Evolutionary conservation across 2,797 vertebrate genomes (phyloP).

Genomic region (Halcyon smyrnensis): DNA sequence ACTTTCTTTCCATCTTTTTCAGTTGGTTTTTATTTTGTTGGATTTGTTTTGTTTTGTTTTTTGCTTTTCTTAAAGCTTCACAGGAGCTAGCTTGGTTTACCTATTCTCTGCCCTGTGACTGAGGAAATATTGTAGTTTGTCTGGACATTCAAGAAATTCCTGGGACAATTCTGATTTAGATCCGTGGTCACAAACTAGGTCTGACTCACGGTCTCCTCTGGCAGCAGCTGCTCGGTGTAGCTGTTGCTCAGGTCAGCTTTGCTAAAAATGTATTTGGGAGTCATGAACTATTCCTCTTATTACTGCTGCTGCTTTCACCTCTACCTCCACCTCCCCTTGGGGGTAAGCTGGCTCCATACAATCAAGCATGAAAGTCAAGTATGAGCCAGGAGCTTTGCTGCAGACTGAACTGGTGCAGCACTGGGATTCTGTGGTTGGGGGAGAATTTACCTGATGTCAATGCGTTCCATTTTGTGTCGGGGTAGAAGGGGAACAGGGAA

Average conservation of each 20-base stretch:
- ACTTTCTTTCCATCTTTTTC: neutral
- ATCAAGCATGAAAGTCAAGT: neutral
- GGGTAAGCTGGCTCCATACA: constrained; percentile 15
- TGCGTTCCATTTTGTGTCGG: neutral
- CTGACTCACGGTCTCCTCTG: neutral
- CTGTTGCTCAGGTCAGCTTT: neutral
- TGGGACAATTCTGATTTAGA: neutral
- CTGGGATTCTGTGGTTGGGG: constrained; percentile 32
- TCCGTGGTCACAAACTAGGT: neutral
- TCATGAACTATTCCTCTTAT: constrained; percentile 2
- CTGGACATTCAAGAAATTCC: neutral
- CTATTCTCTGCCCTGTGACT: neutral
- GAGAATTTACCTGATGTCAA: constrained; percentile 45
- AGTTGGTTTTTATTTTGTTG: too few species aligned
- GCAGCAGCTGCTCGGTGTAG: constrained; percentile 20
- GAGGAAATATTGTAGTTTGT: neutral
- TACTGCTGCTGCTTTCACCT: constrained; percentile 22
- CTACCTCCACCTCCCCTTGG: constrained; percentile 34
- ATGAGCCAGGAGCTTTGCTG: constrained; percentile 9
- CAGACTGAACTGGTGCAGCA: constrained; percentile 9
- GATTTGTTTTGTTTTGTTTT: too few species aligned
- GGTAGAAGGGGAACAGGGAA: neutral
- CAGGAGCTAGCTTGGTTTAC: neutral
- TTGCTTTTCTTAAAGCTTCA: neutral
- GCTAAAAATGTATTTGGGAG: constrained; percentile 45